phyloP scores from a whole-genome alignment of 2,113 vertebrate genomes.

The Pseudonaja textilis region DNA sequence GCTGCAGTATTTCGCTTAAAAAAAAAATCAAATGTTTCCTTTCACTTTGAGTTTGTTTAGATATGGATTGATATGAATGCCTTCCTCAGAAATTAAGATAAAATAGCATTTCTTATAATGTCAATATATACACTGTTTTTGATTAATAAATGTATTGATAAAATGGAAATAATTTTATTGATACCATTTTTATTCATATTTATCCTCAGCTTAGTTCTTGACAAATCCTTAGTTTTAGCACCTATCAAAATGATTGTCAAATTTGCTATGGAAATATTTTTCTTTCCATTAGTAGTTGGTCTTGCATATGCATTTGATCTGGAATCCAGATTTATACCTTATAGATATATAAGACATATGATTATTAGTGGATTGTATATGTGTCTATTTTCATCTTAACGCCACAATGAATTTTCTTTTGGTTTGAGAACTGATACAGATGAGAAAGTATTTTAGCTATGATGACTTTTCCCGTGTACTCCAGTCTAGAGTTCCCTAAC shows the following conservation, averaged over 20 bases:
- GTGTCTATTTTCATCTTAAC: neutral
- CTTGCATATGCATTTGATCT: neutral
- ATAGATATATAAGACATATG: neutral
- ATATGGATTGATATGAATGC: neutral
- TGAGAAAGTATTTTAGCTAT: neutral
- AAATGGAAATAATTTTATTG: neutral
- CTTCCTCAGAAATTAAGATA: neutral
- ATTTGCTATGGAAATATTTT: rapidly evolving
- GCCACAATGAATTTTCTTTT: neutral
- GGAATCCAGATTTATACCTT: neutral
- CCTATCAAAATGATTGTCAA: neutral
- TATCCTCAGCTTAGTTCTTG: neutral
- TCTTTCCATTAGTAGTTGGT: neutral
- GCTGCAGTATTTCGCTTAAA: neutral
- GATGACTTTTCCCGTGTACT: neutral
- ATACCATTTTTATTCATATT: neutral
- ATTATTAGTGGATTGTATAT: neutral
- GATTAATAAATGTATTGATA: neutral
- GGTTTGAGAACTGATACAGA: neutral
- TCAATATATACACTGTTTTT: neutral
- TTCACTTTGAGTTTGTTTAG: neutral
- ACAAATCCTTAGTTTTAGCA: neutral
- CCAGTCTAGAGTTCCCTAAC: neutral
- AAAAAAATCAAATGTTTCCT: neutral
- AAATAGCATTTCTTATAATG: neutral